Conservation (phyloP, 2,888 invertebrate species). For the Diloba caeruleocephala region DNA sequence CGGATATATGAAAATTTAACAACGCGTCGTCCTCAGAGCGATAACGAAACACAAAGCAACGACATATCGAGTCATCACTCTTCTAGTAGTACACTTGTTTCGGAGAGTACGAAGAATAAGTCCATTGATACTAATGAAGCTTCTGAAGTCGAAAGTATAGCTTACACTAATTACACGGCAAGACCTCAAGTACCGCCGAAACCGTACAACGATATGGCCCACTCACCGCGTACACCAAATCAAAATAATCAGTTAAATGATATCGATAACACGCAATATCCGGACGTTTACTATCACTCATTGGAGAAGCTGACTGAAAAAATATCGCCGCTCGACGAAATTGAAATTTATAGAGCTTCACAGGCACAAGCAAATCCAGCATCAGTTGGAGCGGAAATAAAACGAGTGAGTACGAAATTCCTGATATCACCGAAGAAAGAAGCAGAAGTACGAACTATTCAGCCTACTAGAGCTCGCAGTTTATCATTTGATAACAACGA, state of each 20-base stretch:
- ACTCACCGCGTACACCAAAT: constrained; percentile 49
- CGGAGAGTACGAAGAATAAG: constrained; percentile 70
- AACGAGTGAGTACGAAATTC: constrained; percentile 82
- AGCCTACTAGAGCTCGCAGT: constrained; percentile 81
- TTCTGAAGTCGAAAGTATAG: constrained; percentile 47
- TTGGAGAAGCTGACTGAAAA: constrained; percentile 76
- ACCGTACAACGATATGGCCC: constrained; percentile 63
- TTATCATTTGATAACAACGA: constrained; percentile 75
- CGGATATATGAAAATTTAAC: constrained; percentile 83
- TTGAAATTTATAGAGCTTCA: constrained; percentile 76
- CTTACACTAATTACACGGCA: constrained; percentile 62
- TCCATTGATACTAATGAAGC: constrained; percentile 40
- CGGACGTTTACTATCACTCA: constrained; percentile 83
- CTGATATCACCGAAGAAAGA: constrained; percentile 85
- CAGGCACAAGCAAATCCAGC: constrained; percentile 70
- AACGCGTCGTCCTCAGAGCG: constrained; percentile 53
- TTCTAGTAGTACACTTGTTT: constrained; percentile 81
- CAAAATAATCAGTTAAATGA: constrained; percentile 38
- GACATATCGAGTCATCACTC: constrained; percentile 73
- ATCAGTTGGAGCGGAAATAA: constrained; percentile 85
- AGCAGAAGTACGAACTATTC: constrained; percentile 81
- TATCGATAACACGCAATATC: constrained; percentile 60
- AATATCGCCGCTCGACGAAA: constrained; percentile 72
- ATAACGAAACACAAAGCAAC: constrained; percentile 60
- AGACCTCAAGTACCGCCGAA: constrained; percentile 74